phyloP scores from a whole-genome alignment of 1,140 invertebrate genomes.

The Hydropsyche tenuis region DNA sequence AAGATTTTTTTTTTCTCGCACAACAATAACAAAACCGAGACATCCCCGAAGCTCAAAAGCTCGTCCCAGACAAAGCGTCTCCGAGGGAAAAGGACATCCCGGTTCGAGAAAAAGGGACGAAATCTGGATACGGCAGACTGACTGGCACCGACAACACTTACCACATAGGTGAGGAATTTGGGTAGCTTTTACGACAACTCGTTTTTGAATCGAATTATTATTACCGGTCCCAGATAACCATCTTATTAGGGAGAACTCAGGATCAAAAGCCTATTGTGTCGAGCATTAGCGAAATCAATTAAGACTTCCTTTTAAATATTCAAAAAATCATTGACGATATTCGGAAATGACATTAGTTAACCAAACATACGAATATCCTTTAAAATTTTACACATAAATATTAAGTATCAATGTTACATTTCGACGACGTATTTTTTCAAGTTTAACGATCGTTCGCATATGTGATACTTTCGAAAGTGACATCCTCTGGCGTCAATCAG shows the following conservation, averaged over 20 bases:
- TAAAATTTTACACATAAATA: too few species aligned
- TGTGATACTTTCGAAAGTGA: too few species aligned
- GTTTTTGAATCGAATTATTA: background rate
- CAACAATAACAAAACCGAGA: background rate
- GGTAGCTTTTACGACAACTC: too few species aligned
- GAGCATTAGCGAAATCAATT: conserved; percentile 38
- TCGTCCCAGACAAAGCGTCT: background rate
- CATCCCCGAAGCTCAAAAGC: background rate
- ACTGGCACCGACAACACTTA: conserved; percentile 46
- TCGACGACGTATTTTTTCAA: too few species aligned
- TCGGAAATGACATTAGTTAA: background rate
- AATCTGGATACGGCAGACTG: conserved; percentile 38
- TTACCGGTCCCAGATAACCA: conserved; percentile 27
- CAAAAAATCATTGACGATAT: background rate
- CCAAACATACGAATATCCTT: too few species aligned
- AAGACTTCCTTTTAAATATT: conserved; percentile 18
- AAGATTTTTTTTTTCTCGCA: background rate
- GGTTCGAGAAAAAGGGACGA: conserved; percentile 10
- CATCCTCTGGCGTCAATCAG: too few species aligned
- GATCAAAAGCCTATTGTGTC: background rate
- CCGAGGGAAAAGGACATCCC: background rate
- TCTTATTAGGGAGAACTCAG: conserved; percentile 16
- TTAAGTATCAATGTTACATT: too few species aligned
- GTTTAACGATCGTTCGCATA: too few species aligned
- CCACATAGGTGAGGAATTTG: conserved; percentile 43